These are phyloP conservation scores for Fregetta grallaria DNA, from an alignment of 2,113 vertebrate genomes.

Conservation along the genomic window DNA sequence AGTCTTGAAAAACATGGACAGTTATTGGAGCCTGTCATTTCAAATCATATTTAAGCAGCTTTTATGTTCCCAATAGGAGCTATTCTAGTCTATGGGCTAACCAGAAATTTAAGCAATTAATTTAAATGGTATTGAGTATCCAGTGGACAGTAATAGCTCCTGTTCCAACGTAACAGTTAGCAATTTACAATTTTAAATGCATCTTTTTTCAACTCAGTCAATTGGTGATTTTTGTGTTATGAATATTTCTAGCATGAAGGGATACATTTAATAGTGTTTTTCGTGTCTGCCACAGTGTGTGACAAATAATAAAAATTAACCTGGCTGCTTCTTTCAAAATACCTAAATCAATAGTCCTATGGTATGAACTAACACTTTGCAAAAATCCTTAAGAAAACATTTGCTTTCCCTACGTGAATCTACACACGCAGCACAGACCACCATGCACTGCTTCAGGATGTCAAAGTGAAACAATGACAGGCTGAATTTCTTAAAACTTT, in stretches of 20 bases:
- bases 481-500: background rate
- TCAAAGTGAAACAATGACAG: background rate
- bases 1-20: constrained; percentile 23
- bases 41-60: constrained; percentile 1
- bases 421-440: background rate
- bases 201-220: constrained; percentile 8
- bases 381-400: background rate
- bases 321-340: background rate
- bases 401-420: fast-evolving
- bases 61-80: constrained; percentile 35
- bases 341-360: background rate
- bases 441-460: background rate
- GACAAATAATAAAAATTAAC: background rate
- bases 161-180: constrained; percentile 23
- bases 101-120: constrained; percentile 55
- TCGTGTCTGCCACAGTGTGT: background rate
- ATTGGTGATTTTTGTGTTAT: constrained; percentile 12
- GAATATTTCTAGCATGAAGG: background rate
- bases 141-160: background rate
- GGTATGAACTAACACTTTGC: background rate
- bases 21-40: constrained; percentile 34
- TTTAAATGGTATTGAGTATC: constrained; percentile 39
- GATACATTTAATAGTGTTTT: background rate
- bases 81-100: constrained; percentile 36
- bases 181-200: constrained; percentile 37